These are phyloP conservation scores for Orientallactaga bullata DNA, from an alignment of 2,113 vertebrate genomes.

Conservation along the genomic window DNA sequence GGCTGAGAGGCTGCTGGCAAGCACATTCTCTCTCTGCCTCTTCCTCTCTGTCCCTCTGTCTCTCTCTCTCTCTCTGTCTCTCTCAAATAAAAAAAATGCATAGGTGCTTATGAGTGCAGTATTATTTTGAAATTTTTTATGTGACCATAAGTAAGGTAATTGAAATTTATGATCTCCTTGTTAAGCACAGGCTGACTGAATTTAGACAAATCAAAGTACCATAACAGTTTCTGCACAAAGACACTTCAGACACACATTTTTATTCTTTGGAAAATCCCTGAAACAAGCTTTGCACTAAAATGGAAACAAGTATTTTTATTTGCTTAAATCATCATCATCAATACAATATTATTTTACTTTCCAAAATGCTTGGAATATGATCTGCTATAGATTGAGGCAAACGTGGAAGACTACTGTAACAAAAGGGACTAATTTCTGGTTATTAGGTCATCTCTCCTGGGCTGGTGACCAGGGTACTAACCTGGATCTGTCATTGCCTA, in stretches of 20 bases:
- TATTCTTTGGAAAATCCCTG: conserved; percentile 2
- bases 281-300: neutral
- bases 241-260: conserved; percentile 46
- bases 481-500: conserved; percentile 64
- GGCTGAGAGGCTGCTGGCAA: no score
- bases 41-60: no score
- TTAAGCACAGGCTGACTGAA: neutral
- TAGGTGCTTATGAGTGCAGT: neutral
- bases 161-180: conserved; percentile 40
- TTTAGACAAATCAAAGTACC: neutral
- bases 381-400: conserved; percentile 20
- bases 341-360: conserved; percentile 47
- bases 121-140: conserved; percentile 52
- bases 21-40: no score
- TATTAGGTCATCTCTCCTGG: conserved; percentile 62
- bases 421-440: conserved; percentile 37
- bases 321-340: conserved; percentile 68
- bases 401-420: neutral
- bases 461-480: conserved; percentile 55
- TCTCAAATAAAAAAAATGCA: no score
- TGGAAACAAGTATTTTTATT: conserved; percentile 42
- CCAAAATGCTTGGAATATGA: conserved; percentile 45
- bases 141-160: neutral
- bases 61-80: no score
- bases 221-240: conserved; percentile 2